A percentile compares a stretch with the other conserved stretches of the same genome.
Evolutionary conservation across 2,113 vertebrate species (phyloP).

Genomic region (Dendrocopos noguchii): DNA sequence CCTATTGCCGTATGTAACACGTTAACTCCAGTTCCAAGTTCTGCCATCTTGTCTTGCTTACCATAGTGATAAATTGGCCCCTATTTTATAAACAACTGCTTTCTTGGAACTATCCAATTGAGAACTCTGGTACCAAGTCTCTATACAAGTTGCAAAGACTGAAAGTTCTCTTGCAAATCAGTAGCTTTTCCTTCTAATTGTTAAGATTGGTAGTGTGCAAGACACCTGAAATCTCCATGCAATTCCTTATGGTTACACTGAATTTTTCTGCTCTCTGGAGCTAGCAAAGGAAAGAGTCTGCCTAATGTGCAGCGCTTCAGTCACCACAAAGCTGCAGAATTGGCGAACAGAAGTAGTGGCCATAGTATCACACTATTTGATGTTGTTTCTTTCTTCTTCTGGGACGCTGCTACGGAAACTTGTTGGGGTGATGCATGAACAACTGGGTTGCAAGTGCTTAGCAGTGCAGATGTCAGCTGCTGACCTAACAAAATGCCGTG

Average conservation of each 20-base stretch:
- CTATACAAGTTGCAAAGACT: not conserved
- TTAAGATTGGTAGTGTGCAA: not conserved
- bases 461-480: constrained; percentile 63
- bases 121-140: not conserved
- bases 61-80: constrained; percentile 71
- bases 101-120: constrained; percentile 39
- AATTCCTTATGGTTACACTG: not conserved
- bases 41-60: constrained; percentile 65
- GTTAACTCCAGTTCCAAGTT: constrained; percentile 73
- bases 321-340: not conserved
- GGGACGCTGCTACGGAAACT: constrained; percentile 42
- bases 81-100: constrained; percentile 31
- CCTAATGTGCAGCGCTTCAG: not conserved
- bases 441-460: constrained; percentile 50
- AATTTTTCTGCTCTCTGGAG: not conserved
- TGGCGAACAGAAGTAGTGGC: constrained; percentile 60
- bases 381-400: constrained; percentile 49
- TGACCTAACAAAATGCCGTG: constrained; percentile 66
- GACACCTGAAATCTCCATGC: not conserved
- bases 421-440: constrained; percentile 67
- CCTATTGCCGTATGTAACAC: constrained; percentile 82
- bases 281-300: not conserved
- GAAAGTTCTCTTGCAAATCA: not conserved
- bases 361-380: constrained; percentile 62
- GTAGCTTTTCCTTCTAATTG: not conserved